A percentile compares a stretch with the other conserved stretches of the same genome.
Conservation (phyloP, 2,888 invertebrate genomes). For the Lepidochitona cinerea region DNA sequence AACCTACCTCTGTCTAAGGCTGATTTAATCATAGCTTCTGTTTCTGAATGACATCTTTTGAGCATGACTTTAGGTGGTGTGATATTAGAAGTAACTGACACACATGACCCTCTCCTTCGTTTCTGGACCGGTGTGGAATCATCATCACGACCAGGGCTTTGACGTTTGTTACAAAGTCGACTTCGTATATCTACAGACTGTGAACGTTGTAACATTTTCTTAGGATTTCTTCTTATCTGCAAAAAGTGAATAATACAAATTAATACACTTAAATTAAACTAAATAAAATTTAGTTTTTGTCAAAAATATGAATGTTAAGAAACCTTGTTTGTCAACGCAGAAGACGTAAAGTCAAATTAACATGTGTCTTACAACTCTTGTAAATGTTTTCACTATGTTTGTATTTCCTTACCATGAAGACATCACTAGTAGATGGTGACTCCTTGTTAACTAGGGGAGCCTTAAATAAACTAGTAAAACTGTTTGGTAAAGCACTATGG, state of each 20-base stretch:
- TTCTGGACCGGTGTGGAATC: constrained; percentile 1
- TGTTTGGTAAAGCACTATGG: constrained; percentile 26
- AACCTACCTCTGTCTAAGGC: constrained; percentile 50
- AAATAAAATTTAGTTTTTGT: too few relatives aligned
- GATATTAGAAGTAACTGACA: neutral
- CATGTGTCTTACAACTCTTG: neutral
- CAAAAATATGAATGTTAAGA: too few relatives aligned
- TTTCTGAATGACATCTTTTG: constrained; percentile 80
- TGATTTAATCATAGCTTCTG: constrained; percentile 76
- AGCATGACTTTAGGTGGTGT: constrained; percentile 56
- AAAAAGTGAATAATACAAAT: too few relatives aligned
- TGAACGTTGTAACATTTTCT: neutral
- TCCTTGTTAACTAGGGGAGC: constrained; percentile 37
- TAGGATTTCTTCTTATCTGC: neutral
- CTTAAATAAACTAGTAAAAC: constrained; percentile 48
- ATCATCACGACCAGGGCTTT: constrained; percentile 4
- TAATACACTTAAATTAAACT: too few relatives aligned
- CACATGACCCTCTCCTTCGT: neutral
- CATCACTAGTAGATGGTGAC: neutral
- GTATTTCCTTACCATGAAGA: neutral
- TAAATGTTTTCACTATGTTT: neutral
- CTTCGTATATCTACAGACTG: neutral
- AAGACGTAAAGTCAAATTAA: too few relatives aligned
- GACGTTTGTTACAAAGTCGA: neutral
- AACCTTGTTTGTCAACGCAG: too few relatives aligned